A percentile compares a stretch with the other conserved stretches of the same genome.
phyloP scores from a whole-genome alignment of 2,888 invertebrate species.

The Thereva nobilitata region DNA sequence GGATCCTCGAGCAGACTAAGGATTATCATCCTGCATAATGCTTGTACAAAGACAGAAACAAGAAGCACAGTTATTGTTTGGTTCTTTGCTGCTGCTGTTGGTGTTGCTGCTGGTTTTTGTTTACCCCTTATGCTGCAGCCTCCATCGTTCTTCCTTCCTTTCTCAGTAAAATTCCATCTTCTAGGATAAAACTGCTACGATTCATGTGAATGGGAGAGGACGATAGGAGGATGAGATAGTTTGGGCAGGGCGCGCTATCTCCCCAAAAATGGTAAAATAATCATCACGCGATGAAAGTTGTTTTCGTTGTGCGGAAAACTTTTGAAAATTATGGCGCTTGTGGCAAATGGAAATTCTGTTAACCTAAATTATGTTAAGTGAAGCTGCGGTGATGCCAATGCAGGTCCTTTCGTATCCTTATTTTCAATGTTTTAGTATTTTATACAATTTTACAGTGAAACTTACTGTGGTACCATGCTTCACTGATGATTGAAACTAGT shows the following conservation, averaged over 20 bases:
- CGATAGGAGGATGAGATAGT: neutral
- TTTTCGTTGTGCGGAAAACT: constrained; percentile 28
- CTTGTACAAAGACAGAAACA: neutral
- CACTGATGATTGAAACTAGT: no score
- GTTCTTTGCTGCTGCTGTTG: neutral
- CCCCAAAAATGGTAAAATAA: constrained; percentile 28
- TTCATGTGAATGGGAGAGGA: no score
- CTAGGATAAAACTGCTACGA: no score
- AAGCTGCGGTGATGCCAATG: constrained; percentile 4
- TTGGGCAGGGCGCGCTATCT: neutral
- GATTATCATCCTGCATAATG: constrained; percentile 4
- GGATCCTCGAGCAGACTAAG: neutral
- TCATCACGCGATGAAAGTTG: constrained; percentile 30
- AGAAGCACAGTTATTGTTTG: constrained; percentile 17
- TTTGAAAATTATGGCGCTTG: constrained; percentile 30
- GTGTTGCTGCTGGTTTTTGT: neutral
- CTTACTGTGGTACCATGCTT: no score
- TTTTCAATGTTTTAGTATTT: no score
- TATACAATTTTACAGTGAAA: no score
- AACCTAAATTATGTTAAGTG: constrained; percentile 32
- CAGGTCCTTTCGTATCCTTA: no score
- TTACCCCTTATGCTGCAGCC: neutral
- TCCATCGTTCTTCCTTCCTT: no score
- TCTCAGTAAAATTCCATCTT: no score
- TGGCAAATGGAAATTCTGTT: constrained; percentile 26